Percentiles rank a stretch among this genome's conserved stretches.
Evolutionary conservation across 2,888 invertebrate species (phyloP).

Genomic region (Drosophila vallismaia): DNA sequence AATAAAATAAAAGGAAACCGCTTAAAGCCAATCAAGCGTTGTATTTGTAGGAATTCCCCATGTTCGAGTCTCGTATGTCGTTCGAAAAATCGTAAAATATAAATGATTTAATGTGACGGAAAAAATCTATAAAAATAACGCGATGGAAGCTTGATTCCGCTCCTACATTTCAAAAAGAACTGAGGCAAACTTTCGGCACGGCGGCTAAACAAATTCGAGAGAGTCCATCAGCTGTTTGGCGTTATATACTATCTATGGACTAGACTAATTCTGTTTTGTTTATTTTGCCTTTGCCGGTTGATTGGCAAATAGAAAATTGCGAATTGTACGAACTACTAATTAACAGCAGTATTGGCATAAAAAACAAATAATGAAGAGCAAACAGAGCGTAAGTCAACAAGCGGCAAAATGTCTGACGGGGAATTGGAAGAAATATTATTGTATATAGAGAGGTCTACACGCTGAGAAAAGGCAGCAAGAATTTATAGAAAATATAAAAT

Average conservation of each 20-base stretch:
- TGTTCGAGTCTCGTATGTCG: conserved; percentile 39
- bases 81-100: conserved; percentile 29
- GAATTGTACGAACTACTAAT: conserved; percentile 38
- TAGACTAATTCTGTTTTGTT: conserved; percentile 16
- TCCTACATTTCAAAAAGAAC: conserved; percentile 42
- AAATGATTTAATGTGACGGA: background rate
- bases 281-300: conserved; percentile 74
- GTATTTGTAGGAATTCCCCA: conserved; percentile 27
- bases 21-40: conserved; percentile 62
- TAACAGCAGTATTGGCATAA: conserved; percentile 38
- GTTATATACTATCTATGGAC: background rate
- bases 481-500: no score
- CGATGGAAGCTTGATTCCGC: conserved; percentile 23
- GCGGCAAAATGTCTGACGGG: conserved; percentile 33
- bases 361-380: conserved; percentile 44
- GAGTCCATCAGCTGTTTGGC: conserved; percentile 62
- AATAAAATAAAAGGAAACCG: conserved; percentile 32
- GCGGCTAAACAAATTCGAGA: conserved; percentile 8
- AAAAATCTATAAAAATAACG: background rate
- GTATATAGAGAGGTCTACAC: conserved; percentile 6
- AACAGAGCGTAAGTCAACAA: conserved; percentile 37
- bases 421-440: background rate
- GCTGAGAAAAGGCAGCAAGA: conserved; percentile 1
- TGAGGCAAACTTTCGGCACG: conserved; percentile 25
- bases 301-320: conserved; percentile 36